These are phyloP conservation scores for Trichonephila inaurata DNA, from an alignment of 1,140 invertebrate genomes.

Conservation along the genomic window DNA sequence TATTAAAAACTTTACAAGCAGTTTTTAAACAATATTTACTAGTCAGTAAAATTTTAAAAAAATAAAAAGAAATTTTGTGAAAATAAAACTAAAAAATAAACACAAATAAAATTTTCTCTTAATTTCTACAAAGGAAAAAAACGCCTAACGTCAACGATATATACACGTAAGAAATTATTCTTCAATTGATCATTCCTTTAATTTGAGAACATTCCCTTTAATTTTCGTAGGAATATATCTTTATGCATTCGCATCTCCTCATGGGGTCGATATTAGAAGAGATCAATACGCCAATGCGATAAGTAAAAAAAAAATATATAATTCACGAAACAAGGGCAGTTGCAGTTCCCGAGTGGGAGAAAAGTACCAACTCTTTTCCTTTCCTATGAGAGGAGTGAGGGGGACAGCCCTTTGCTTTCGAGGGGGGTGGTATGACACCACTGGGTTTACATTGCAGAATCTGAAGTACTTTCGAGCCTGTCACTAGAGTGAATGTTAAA, in stretches of 20 bases:
- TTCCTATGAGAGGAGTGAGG: too few species aligned
- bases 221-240: neutral
- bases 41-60: too few species aligned
- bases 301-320: slow-evolving; percentile 48
- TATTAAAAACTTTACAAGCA: too few species aligned
- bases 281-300: slow-evolving; percentile 60
- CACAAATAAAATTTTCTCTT: too few species aligned
- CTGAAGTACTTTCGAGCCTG: slow-evolving; percentile 5
- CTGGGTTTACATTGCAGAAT: slow-evolving; percentile 10
- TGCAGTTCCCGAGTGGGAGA: neutral
- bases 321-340: slow-evolving; percentile 60
- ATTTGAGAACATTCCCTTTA: slow-evolving; percentile 21
- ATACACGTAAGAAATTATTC: too few species aligned
- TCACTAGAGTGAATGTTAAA: slow-evolving; percentile 12
- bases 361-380: slow-evolving; percentile 18
- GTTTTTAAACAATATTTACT: too few species aligned
- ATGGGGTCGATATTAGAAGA: slow-evolving; percentile 8
- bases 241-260: slow-evolving; percentile 16
- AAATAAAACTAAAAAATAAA: too few species aligned
- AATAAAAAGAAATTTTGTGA: too few species aligned
- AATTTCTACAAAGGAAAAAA: too few species aligned
- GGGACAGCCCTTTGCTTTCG: neutral
- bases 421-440: slow-evolving; percentile 1
- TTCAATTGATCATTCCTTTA: neutral
- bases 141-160: too few species aligned